Evolutionary conservation across 2,113 vertebrate genomes (phyloP).

Genomic region (Aviceda subcristata): DNA sequence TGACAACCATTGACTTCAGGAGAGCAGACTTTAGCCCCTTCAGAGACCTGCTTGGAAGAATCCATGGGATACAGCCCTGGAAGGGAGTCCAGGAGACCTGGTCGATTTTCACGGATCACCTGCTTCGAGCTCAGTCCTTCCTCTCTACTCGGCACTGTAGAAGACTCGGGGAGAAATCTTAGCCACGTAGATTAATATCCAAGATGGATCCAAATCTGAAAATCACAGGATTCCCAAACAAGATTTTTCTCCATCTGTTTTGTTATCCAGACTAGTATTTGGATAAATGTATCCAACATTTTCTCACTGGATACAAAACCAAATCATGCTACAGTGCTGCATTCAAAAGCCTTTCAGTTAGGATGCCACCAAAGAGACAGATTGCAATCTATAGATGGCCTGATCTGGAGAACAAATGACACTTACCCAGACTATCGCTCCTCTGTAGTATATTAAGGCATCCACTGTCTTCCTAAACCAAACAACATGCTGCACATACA

Average conservation of each 20-base stretch:
- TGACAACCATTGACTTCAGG: background rate
- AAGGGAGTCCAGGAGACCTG: background rate
- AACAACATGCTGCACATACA: background rate
- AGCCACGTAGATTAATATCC: background rate
- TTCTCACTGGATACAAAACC: background rate
- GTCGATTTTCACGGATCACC: background rate
- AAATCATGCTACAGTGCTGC: background rate
- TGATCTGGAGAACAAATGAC: background rate
- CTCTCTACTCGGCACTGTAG: background rate
- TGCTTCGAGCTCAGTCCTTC: background rate
- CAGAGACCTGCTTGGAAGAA: background rate
- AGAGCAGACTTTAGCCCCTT: background rate
- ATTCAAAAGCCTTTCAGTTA: background rate
- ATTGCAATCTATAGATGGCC: background rate
- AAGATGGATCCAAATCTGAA: too few relatives aligned
- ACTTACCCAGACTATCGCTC: background rate
- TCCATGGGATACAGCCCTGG: background rate
- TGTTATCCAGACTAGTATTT: background rate
- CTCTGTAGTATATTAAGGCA: background rate
- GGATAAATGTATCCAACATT: background rate
- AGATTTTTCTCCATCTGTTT: background rate
- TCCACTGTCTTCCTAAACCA: background rate
- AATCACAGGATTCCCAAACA: background rate
- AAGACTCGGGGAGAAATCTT: background rate
- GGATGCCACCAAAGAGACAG: background rate